A percentile compares a stretch with the other conserved stretches of the same genome.
Evolutionary conservation across 1,140 invertebrate genomes (phyloP).

Genomic region (Epicauta chinensis): DNA sequence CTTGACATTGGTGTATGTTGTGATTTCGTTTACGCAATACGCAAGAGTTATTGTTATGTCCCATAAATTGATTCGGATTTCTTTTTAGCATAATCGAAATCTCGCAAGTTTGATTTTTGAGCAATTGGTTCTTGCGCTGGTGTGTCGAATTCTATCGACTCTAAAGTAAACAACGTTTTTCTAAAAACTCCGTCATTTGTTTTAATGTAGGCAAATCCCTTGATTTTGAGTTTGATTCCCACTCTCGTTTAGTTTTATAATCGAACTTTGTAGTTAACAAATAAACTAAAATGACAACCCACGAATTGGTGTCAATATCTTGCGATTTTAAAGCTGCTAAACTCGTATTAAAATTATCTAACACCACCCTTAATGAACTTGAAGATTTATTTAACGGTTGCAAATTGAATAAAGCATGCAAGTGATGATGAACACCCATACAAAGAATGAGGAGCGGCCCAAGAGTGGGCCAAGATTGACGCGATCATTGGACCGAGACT

Average conservation of each 20-base stretch:
- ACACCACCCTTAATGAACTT: slow-evolving; percentile 29
- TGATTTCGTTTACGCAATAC: no score
- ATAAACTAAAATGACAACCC: slow-evolving; percentile 12
- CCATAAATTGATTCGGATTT: no score
- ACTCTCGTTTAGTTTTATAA: background rate
- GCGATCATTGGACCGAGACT: no score
- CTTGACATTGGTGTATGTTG: no score
- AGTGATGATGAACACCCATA: no score
- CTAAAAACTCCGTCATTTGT: background rate
- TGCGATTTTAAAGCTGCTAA: slow-evolving; percentile 33
- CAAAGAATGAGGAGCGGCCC: no score
- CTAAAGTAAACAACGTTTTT: background rate
- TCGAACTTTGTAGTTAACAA: background rate
- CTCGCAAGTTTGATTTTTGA: no score
- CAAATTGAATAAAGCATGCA: slow-evolving; percentile 27
- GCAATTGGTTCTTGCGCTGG: no score
- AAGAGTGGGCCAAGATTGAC: no score
- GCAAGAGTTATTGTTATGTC: no score
- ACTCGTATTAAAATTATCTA: slow-evolving; percentile 36
- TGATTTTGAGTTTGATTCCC: slow-evolving; percentile 1
- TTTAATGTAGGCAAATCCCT: background rate
- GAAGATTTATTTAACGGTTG: slow-evolving; percentile 23
- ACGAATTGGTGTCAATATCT: slow-evolving; percentile 25
- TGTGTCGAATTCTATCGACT: background rate
- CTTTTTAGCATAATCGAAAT: no score